Evolutionary conservation across 1,140 invertebrate species (phyloP).

Genomic region (Hycleus cichorii): DNA sequence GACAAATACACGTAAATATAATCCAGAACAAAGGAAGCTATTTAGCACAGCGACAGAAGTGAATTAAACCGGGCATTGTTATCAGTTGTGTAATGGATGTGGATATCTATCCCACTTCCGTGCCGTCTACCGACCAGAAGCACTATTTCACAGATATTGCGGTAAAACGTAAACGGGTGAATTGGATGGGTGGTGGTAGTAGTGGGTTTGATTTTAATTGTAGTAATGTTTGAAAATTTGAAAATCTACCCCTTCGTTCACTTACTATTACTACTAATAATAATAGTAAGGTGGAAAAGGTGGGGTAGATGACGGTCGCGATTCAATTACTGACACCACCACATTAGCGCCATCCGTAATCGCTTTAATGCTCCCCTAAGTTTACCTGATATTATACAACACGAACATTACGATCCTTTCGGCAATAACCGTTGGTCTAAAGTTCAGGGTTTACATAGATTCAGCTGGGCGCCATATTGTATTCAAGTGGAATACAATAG

Average conservation of each 20-base stretch:
- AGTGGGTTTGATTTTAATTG: too few relatives aligned
- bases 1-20: conserved; percentile 21
- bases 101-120: conserved; percentile 28
- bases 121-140: conserved; percentile 21
- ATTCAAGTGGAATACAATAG: too few relatives aligned
- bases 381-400: conserved; percentile 20
- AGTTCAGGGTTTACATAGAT: too few relatives aligned
- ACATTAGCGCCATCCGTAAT: conserved; percentile 29
- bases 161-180: conserved; percentile 5
- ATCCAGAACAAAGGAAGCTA: conserved; percentile 27
- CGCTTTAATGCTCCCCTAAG: conserved; percentile 22
- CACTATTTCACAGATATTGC: conserved; percentile 32
- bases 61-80: conserved; percentile 30
- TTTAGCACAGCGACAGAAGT: conserved; percentile 24
- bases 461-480: too few relatives aligned
- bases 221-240: too few relatives aligned
- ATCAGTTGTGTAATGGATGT: conserved; percentile 32
- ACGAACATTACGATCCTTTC: too few relatives aligned
- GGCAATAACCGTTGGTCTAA: too few relatives aligned
- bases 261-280: too few relatives aligned
- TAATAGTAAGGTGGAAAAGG: too few relatives aligned
- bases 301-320: not conserved
- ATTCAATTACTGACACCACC: conserved; percentile 25
- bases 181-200: not conserved
- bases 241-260: too few relatives aligned